Evolutionary conservation across 2,888 invertebrate species (phyloP).

Genomic region (Pseudoips prasinana): DNA sequence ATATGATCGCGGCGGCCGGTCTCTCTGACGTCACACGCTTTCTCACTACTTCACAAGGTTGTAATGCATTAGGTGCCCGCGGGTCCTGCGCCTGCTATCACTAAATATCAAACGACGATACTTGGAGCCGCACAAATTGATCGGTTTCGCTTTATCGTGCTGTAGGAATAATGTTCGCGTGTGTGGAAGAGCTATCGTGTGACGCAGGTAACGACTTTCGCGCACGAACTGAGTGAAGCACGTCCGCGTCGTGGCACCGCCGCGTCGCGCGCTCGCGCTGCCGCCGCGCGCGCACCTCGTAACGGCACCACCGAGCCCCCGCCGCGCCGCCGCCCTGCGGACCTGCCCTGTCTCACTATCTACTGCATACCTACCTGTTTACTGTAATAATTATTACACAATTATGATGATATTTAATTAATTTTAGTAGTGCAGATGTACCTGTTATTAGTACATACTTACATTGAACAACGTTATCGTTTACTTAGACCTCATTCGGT

Average conservation of each 20-base stretch:
- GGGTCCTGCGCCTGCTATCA: conserved; percentile 36
- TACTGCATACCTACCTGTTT: conserved; percentile 14
- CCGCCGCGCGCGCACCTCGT: conserved; percentile 67
- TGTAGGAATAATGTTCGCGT: conserved; percentile 60
- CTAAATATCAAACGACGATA: conserved; percentile 43
- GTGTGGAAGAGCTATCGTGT: conserved; percentile 69
- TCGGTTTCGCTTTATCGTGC: conserved; percentile 50
- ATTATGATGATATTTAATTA: no score
- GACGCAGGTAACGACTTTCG: conserved; percentile 80
- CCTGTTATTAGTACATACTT: no score
- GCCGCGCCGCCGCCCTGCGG: conserved; percentile 44
- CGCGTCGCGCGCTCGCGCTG: conserved; percentile 60
- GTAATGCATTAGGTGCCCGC: conserved; percentile 39
- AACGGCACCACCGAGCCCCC: conserved; percentile 63
- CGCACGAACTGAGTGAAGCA: conserved; percentile 81
- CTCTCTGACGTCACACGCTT: conserved; percentile 77
- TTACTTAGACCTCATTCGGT: no score
- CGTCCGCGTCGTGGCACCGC: conserved; percentile 75
- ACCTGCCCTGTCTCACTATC: conserved; percentile 37
- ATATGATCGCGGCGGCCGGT: conserved; percentile 77
- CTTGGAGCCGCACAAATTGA: conserved; percentile 45
- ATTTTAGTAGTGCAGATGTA: no score
- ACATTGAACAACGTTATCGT: no score
- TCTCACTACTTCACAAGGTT: conserved; percentile 70
- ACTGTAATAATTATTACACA: no score